Conservation (phyloP, 2,888 invertebrate species). For the Mesorhabditis belari region DNA sequence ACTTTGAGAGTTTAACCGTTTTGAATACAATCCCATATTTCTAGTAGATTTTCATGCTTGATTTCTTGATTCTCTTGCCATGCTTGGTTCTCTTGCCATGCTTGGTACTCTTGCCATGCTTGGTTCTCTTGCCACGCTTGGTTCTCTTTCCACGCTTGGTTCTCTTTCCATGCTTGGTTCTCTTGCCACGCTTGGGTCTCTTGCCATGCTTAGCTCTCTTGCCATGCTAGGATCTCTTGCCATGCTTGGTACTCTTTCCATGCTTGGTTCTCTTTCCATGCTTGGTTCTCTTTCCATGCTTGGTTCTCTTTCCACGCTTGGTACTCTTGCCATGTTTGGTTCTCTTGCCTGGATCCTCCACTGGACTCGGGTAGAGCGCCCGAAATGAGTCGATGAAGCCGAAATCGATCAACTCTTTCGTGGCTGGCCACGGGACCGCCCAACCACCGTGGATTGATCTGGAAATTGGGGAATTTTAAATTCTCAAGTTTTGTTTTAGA, state of each 20-base stretch:
- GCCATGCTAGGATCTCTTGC: not conserved
- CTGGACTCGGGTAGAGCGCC: constrained; percentile 31
- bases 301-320: not conserved
- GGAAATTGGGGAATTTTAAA: no score
- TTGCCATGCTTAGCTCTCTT: not conserved
- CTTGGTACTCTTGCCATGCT: no score
- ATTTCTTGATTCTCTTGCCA: no score
- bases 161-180: not conserved
- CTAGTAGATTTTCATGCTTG: no score
- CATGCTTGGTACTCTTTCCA: not conserved
- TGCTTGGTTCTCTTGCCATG: no score
- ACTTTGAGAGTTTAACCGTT: no score
- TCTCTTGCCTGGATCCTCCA: constrained; percentile 17
- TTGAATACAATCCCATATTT: no score
- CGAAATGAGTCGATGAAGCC: constrained; percentile 35
- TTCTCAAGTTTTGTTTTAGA: no score
- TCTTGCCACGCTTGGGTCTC: not conserved
- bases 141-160: no score
- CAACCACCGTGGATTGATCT: constrained; percentile 33
- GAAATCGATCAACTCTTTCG: constrained; percentile 23
- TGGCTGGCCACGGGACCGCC: constrained; percentile 37
- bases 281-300: not conserved
- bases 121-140: no score
- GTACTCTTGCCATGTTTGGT: not conserved
- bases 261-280: not conserved